phyloP scores from a whole-genome alignment of 2,888 invertebrate genomes.

The Oscheius sp. region DNA sequence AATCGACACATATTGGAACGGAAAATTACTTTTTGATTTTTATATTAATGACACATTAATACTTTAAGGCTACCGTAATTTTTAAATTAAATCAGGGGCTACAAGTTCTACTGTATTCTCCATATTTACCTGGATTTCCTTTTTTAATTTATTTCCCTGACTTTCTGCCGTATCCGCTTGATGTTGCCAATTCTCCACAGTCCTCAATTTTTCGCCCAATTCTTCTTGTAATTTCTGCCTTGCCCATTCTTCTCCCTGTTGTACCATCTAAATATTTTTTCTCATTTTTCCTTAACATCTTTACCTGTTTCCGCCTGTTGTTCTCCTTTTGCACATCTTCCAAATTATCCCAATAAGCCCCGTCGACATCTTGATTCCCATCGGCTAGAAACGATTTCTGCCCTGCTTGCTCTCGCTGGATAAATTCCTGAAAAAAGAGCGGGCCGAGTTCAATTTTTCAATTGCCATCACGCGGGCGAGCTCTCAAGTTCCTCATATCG shows the following conservation, averaged over 20 bases:
- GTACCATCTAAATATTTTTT: conserved; percentile 16
- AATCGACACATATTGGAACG: no score
- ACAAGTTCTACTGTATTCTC: neutral
- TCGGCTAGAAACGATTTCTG: conserved; percentile 6
- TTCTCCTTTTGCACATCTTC: conserved; percentile 12
- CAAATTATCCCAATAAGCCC: conserved; percentile 22
- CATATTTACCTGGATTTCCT: conserved; percentile 9
- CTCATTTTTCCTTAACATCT: neutral
- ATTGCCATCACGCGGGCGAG: neutral
- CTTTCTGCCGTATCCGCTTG: neutral
- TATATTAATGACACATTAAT: no score
- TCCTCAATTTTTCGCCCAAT: neutral
- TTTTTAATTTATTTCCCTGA: neutral
- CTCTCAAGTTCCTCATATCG: neutral
- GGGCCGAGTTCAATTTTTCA: neutral
- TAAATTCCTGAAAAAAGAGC: conserved; percentile 18
- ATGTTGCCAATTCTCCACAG: conserved; percentile 4
- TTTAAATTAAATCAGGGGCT: no score
- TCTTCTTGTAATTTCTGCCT: conserved; percentile 8
- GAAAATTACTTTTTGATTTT: neutral
- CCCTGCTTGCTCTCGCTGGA: neutral
- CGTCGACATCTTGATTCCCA: conserved; percentile 2
- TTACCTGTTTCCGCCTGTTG: conserved; percentile 16
- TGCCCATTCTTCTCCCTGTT: conserved; percentile 28
- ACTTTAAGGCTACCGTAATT: neutral